Evolutionary conservation across 1,140 invertebrate species (phyloP).

Genomic region (Drosophila melanica): DNA sequence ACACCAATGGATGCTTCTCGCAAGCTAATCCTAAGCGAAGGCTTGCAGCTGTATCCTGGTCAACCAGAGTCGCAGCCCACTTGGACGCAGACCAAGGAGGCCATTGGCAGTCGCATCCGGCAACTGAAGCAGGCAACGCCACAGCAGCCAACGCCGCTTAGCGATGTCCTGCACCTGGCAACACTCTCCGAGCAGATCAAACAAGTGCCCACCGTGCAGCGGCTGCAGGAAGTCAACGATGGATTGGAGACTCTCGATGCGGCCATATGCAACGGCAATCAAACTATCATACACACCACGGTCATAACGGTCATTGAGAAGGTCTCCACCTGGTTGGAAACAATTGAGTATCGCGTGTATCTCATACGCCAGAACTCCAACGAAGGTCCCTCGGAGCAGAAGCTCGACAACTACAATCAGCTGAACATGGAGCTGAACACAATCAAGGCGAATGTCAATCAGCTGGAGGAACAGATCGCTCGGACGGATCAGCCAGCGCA

Average conservation of each 20-base stretch:
- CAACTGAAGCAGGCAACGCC: slow-evolving; percentile 60
- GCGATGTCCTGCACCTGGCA: slow-evolving; percentile 86
- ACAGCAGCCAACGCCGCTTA: slow-evolving; percentile 66
- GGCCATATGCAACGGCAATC: slow-evolving; percentile 87
- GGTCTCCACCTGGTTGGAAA: slow-evolving; percentile 92
- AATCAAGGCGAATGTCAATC: slow-evolving; percentile 84
- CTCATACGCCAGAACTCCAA: slow-evolving; percentile 86
- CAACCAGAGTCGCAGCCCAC: slow-evolving; percentile 16
- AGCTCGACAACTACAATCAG: slow-evolving; percentile 85
- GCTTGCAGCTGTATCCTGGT: slow-evolving; percentile 71
- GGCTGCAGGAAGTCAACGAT: slow-evolving; percentile 85
- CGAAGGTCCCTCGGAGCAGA: slow-evolving; percentile 85
- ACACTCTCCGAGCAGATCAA: slow-evolving; percentile 85
- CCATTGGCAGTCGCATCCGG: slow-evolving; percentile 72
- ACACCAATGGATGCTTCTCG: slow-evolving; percentile 56
- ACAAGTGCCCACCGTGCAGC: slow-evolving; percentile 85
- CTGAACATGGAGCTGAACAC: slow-evolving; percentile 82
- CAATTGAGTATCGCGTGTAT: slow-evolving; percentile 91
- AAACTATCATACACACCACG: slow-evolving; percentile 87
- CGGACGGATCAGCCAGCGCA: slow-evolving; percentile 83
- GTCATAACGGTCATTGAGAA: slow-evolving; percentile 90
- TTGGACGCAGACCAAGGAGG: slow-evolving; percentile 64
- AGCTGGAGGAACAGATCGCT: slow-evolving; percentile 84
- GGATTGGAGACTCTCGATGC: slow-evolving; percentile 87
- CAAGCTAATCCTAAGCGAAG: slow-evolving; percentile 68